These are phyloP conservation scores for Lophura nycthemera DNA, from an alignment of 2,113 vertebrate species.

Conservation along the genomic window DNA sequence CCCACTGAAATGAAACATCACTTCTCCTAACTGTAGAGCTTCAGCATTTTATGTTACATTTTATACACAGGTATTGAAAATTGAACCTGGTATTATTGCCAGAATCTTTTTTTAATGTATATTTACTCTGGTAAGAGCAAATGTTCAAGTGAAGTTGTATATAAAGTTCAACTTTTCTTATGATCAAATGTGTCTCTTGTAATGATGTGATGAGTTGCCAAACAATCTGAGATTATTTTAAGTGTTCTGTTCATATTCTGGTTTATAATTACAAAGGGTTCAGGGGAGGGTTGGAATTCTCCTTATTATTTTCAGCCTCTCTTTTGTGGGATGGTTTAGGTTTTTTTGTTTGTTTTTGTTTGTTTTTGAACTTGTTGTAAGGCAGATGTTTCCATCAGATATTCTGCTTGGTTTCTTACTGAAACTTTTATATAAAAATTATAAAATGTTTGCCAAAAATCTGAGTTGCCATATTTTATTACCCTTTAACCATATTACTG, in stretches of 20 bases:
- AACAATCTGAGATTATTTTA: constrained; percentile 83
- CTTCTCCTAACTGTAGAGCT: constrained; percentile 32
- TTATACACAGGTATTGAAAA: constrained; percentile 72
- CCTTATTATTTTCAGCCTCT: not conserved
- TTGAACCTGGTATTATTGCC: constrained; percentile 73
- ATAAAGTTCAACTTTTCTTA: constrained; percentile 81
- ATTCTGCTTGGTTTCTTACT: constrained; percentile 86
- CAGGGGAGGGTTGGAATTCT: constrained; percentile 36
- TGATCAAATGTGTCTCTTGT: constrained; percentile 79
- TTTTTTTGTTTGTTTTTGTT: not conserved
- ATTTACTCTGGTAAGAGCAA: constrained; percentile 79
- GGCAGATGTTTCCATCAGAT: constrained; percentile 79
- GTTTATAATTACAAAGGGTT: constrained; percentile 82
- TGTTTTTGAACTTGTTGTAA: constrained; percentile 74
- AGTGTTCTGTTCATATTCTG: constrained; percentile 80
- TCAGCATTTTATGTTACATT: constrained; percentile 73
- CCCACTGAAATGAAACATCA: constrained; percentile 23
- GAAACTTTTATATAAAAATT: constrained; percentile 85
- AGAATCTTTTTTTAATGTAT: constrained; percentile 79
- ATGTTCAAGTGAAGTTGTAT: constrained; percentile 80
- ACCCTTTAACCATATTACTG: not conserved
- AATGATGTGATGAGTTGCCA: constrained; percentile 82
- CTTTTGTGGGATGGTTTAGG: not conserved
- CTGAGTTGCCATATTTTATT: constrained; percentile 69
- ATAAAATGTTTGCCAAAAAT: constrained; percentile 81